Evolutionary conservation across 2,113 vertebrate species (phyloP), one percentile per base, ranked within the genome.

Genomic region (Argyrosomus japonicus): DNA sequence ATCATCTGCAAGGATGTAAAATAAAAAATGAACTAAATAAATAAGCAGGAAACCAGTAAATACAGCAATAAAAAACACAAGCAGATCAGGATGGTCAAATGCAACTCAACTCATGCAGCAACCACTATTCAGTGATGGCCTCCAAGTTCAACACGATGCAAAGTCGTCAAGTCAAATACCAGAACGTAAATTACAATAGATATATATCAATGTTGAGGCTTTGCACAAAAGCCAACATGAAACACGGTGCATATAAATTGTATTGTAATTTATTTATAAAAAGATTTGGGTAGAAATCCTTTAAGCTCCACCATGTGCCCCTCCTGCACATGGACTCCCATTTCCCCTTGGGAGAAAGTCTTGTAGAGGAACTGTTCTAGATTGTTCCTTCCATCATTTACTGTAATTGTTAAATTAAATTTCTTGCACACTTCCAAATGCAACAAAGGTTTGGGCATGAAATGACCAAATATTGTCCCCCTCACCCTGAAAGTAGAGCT

Each of bases 221-320:
- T 36, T 1, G 36, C 21, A 48, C 14, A 58, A 76, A 63, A 14
- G 7, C 15, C 19, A 18, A 47, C 57, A 71, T 70, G 61, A 60
- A 76, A 64, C 18, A 29, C 43, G 27, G 19, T 48, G 45, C 21
- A 65, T 14, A n/a, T 10, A 45, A 47, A 61, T 48, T 3, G 1
- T 27, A 62, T 58, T 70, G 43, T 72, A 25, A 79, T 79, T 73
- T 76, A 51, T 76, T 82, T 82, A 76, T 60, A 54, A 53, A 76
- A 53, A 58, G 58, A 63, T 80, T 60, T 64, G 2, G 63, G 27
- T 40, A 36, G 58, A 75, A 69, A 80, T 88, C 72, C 53, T 6
- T 17, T 75, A 47, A 77, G 11, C 57, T 13, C 21, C 4, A 36
- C 1, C 12, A 6, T 36, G 50, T 74, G 15, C 1, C 3, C 62